Percentiles rank a stretch among this genome's conserved stretches.
phyloP scores from a whole-genome alignment of 2,113 vertebrate genomes.

The Megaleporinus macrocephalus region DNA sequence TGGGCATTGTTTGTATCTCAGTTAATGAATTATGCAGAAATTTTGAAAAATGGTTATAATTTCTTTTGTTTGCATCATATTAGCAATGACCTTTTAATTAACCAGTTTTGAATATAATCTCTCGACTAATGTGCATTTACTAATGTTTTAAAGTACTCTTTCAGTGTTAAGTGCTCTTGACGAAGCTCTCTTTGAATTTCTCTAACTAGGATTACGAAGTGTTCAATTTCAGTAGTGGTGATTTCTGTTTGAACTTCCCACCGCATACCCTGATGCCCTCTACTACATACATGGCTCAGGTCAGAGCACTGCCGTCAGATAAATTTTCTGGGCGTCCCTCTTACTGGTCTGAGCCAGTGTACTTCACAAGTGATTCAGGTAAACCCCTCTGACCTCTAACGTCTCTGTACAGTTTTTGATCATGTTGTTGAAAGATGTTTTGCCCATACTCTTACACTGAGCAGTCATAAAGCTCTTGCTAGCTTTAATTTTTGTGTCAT shows the following conservation, averaged over 20 bases:
- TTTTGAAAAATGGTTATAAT: too few relatives aligned
- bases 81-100: too few relatives aligned
- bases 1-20: too few relatives aligned
- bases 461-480: too few relatives aligned
- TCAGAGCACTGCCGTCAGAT: slow-evolving; percentile 54
- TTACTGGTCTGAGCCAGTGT: slow-evolving; percentile 64
- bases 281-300: slow-evolving; percentile 61
- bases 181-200: background rate
- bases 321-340: slow-evolving; percentile 63
- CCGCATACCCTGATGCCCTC: slow-evolving; percentile 26
- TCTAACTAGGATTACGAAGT: background rate
- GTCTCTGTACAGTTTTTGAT: background rate
- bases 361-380: slow-evolving; percentile 67
- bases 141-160: background rate
- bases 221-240: background rate
- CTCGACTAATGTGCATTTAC: too few relatives aligned
- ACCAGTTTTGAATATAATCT: too few relatives aligned
- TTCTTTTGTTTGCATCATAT: too few relatives aligned
- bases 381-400: background rate
- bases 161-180: background rate
- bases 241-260: background rate
- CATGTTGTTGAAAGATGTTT: too few relatives aligned
- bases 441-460: too few relatives aligned
- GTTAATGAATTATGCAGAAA: too few relatives aligned
- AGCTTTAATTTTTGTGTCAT: too few relatives aligned